Evolutionary conservation across 2,888 invertebrate species (phyloP), one percentile per base, ranked within the genome.

Genomic region (Rhodophaea formosa): DNA sequence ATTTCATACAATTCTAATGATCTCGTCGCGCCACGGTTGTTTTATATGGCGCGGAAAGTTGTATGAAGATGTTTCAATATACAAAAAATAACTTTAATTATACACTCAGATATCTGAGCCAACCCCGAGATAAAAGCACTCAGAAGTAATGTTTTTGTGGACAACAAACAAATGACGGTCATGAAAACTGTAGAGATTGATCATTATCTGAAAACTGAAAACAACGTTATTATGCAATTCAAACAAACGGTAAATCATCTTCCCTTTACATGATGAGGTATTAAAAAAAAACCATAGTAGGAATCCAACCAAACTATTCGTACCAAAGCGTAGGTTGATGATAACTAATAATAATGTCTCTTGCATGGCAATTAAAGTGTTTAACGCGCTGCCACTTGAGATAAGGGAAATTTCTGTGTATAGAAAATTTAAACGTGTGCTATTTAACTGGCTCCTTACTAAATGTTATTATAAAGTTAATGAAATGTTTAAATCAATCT

Each of bases 11-110:
- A 23, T 67, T 59, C 66, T 72, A 78, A 79, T 79, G 75, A 80
- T 75, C 67, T 70, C 66, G 71, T 71, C 70, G 74, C 74, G 77
- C 70, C 61, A 75, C 79, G 75, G 66, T 80, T 72, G 66, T 62
- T 59, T 65, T 74, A 71, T 69, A 77, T 76, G 75, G 70, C 65
- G 71, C 78, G 71, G 76, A 72, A 75, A 77, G 61, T 62, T 67
- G 67, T 57, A 43, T 53, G 43, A 42, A 47, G 51, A 59, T 55
- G 42, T 59, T 47, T 16, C 43, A 68, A 67, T 70, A 70, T 64
- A 67, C 69, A 71, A 68, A 72, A 73, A 62, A 66, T 65, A 56
- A 67, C 68, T 61, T 62, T 57, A 56, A 55, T 59, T 57, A 53
- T 57, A 53, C 63, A 65, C 8, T 3, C n/a, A 8, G 57, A 61